Evolutionary conservation across 2,888 invertebrate genomes (phyloP), one percentile per base, ranked within the genome.

Genomic region (Troides aeacus): DNA sequence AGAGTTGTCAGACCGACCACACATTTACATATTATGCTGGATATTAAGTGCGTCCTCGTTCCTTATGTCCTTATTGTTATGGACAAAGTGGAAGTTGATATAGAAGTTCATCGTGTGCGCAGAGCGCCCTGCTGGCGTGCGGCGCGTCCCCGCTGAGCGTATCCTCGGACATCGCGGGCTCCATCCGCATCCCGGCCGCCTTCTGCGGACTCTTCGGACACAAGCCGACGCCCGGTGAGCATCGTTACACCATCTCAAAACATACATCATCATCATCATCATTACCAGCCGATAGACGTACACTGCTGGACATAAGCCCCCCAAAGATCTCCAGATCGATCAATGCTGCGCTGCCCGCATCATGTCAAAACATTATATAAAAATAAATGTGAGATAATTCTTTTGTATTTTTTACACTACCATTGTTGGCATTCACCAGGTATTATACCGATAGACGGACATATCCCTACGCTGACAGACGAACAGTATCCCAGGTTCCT

Each of bases 181-280:
- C 97, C 66, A 97, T 98, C 76, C 94, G 98, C 39, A 90, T 98
- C 81, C 98, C 98, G 0, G 94, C 96, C n/a, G 94, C 96, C 74
- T 97, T 96, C 86, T 97, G 96, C 87, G 98, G 98, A 0, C 92
- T 98, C 56, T 98, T 96, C 85, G 98, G 97, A 0, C 97, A 97
- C 84, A 97, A 97, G 80, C 96, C 97, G 3, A 95, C 96, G 59
- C 93, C 95, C 6, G 94, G 96, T 94, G 82, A 92, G 72, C 62
- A 17, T 39, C 24, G n/a, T n/a, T 57, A 50, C 18, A 23, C 18
- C 8, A 30, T n/a, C 30, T 56, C 42, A 7, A 5, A 56, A 17
- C 15, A n/a, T 50, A 21, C 53, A 46, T 12, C 5, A 57, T 36
- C 21, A 21, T 21, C 21, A 21, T 21, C 21, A 21, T 5, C 36